These are phyloP conservation scores for Malurus melanocephalus DNA, from an alignment of 2,113 vertebrate genomes.

Conservation along the genomic window DNA sequence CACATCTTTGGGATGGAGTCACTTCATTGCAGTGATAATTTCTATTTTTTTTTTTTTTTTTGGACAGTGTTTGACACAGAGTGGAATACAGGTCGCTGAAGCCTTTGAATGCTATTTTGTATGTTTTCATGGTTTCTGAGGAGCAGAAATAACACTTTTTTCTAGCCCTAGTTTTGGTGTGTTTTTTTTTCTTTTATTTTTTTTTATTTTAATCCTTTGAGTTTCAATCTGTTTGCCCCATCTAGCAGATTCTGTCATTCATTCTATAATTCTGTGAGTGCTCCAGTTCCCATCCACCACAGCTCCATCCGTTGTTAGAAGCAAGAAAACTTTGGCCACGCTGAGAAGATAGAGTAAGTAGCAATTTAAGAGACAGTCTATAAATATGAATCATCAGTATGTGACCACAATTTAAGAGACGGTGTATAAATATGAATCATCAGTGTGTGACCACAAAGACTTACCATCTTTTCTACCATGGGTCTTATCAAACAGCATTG, in stretches of 20 bases:
- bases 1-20: background rate
- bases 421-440: background rate
- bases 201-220: background rate
- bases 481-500: background rate
- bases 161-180: background rate
- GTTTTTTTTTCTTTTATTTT: too few relatives aligned
- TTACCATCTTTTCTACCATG: background rate
- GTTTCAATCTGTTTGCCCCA: background rate
- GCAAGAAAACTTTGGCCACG: background rate
- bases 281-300: background rate
- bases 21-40: background rate
- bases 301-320: background rate
- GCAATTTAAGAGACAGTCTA: background rate
- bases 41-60: background rate
- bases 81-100: background rate
- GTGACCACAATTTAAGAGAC: background rate
- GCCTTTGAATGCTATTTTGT: background rate
- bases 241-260: background rate
- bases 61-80: rapidly evolving
- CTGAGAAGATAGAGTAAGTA: background rate
- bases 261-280: background rate
- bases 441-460: background rate
- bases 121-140: background rate
- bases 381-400: background rate
- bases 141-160: background rate